These are phyloP conservation scores for Leptarthrus brevirostris DNA, from an alignment of 2,888 invertebrate genomes.

Conservation along the genomic window DNA sequence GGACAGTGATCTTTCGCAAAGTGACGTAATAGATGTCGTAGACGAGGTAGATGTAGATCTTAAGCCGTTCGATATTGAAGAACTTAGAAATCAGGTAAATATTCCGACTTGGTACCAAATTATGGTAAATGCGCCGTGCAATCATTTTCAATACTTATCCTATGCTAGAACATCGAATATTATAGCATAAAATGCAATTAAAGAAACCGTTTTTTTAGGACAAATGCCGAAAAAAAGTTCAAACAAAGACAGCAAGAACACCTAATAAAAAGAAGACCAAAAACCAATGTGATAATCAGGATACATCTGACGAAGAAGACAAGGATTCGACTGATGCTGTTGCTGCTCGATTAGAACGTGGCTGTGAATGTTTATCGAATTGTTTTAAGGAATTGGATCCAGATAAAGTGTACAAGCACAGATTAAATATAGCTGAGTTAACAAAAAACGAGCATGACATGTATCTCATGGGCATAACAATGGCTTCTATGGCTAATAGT, in stretches of 20 bases:
- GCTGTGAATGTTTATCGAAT: constrained; percentile 83
- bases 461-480: constrained; percentile 87
- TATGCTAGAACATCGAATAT: background rate
- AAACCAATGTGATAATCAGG: constrained; percentile 53
- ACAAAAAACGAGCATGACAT: constrained; percentile 86
- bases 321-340: constrained; percentile 73
- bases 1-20: background rate
- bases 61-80: too few relatives aligned
- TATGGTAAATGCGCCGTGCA: too few relatives aligned
- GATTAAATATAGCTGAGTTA: constrained; percentile 81
- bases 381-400: constrained; percentile 81
- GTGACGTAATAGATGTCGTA: constrained; percentile 17
- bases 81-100: too few relatives aligned
- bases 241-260: too few relatives aligned
- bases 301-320: constrained; percentile 49
- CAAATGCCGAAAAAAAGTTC: constrained; percentile 54
- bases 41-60: constrained; percentile 1
- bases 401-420: constrained; percentile 79
- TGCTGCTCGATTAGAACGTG: constrained; percentile 75
- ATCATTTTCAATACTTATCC: background rate
- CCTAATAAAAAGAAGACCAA: background rate
- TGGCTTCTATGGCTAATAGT: constrained; percentile 79
- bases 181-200: too few relatives aligned
- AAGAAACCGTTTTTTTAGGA: too few relatives aligned
- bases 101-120: too few relatives aligned